Evolutionary conservation across 2,113 vertebrate species (phyloP), one percentile per base, ranked within the genome.

Genomic region (Dromiciops gliroides): DNA sequence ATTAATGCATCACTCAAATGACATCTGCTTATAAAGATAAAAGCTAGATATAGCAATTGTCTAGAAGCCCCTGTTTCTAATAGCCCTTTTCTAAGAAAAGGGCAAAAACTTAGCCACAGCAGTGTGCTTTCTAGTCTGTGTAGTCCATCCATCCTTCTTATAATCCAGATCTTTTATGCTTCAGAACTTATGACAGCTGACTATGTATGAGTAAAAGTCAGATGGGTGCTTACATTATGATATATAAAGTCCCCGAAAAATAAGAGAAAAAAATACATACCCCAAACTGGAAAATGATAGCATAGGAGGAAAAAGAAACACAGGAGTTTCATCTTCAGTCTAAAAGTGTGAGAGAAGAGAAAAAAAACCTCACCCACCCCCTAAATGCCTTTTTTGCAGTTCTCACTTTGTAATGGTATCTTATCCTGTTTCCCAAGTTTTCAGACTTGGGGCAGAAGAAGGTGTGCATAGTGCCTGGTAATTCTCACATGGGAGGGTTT

Each of bases 401-500:
- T 51, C 92, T 94, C n/a, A 67, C 90, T 93, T 67, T 92, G 95
- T 89, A 92, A 94, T 91, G 95, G 53, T 88, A 23, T 51, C 60
- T 97, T 92, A 56, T 90, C 95, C 92, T 48, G 92, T 96, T 94
- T 93, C 91, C 11, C 51, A 92, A 75, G 25, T 91, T 92, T 96
- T 96, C 89, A 75, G 51, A 91, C 5, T 90, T n/a, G 31, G 56
- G 89, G 67, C 16, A 83, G 67, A 44, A 44, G 67, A 83, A 83
- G 89, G 4, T 28, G 31, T 3, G 0, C 92, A 90, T 92, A 92
- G 91, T 49, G 56, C 47, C 94, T 26, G 94, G 95, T 51, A 96
- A 94, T 95, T 95, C 92, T 94, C 90, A 94, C n/a, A 28, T 91
- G 93, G 94, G 93, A 96, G n/a, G 91, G 93, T 91, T 94, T 96